Percentiles rank a stretch among this genome's conserved stretches.
Evolutionary conservation across 1,140 invertebrate genomes (phyloP).

Genomic region (Aphelinus certus): DNA sequence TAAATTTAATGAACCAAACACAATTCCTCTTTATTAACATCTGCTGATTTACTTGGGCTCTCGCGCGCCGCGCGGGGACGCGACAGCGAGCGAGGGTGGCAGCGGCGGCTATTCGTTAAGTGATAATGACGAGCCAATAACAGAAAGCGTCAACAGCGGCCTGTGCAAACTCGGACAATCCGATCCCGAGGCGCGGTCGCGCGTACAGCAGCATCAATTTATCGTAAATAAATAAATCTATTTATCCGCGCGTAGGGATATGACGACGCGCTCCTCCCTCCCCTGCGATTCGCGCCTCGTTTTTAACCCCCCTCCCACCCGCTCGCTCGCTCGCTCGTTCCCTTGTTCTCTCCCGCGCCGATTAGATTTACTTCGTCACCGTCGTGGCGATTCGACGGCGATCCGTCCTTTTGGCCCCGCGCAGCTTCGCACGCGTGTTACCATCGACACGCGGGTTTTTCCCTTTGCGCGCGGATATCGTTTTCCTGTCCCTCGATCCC

Average conservation of each 20-base stretch:
- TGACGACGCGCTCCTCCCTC: slow-evolving; percentile 39
- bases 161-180: slow-evolving; percentile 60
- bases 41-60: slow-evolving; percentile 39
- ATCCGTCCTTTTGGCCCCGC: too few relatives aligned
- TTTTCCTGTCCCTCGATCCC: too few relatives aligned
- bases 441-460: too few relatives aligned
- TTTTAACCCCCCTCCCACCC: not conserved
- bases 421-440: too few relatives aligned
- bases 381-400: too few relatives aligned
- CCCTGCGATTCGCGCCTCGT: not conserved
- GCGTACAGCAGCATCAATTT: slow-evolving; percentile 57
- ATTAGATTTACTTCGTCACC: not conserved
- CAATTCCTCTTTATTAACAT: slow-evolving; percentile 40
- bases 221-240: slow-evolving; percentile 64
- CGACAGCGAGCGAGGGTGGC: slow-evolving; percentile 22
- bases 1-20: slow-evolving; percentile 41
- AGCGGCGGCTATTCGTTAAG: slow-evolving; percentile 57
- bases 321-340: not conserved
- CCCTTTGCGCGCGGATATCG: too few relatives aligned
- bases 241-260: slow-evolving; percentile 51
- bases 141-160: slow-evolving; percentile 57
- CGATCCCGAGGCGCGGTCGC: slow-evolving; percentile 51
- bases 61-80: not conserved
- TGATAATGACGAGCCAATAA: slow-evolving; percentile 63
- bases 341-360: not conserved